These are phyloP conservation scores for Coturnix japonica DNA, from an alignment of 2,113 vertebrate species.

Conservation along the genomic window DNA sequence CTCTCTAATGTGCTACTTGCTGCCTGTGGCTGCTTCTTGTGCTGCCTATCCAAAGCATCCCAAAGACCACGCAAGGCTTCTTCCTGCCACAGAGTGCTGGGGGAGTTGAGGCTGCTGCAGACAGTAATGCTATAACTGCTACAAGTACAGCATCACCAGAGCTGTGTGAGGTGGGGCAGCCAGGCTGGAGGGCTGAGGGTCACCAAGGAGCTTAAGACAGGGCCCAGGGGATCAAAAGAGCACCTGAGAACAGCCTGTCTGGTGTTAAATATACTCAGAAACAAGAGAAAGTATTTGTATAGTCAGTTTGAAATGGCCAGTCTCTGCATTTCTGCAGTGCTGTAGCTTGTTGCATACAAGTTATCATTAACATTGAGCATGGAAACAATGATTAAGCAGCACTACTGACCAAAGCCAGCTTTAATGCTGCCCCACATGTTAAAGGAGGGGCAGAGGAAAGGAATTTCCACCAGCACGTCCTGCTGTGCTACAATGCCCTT, in stretches of 20 bases:
- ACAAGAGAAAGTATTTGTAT: fast-evolving
- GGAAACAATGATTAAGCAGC: fast-evolving
- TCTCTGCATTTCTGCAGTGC: neutral
- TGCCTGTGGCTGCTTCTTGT: neutral
- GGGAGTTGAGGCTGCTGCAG: neutral
- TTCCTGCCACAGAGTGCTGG: fast-evolving
- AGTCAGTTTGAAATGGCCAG: neutral
- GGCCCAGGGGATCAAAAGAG: neutral
- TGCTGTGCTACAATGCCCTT: neutral
- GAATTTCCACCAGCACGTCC: neutral
- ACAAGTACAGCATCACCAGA: neutral
- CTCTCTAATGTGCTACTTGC: neutral
- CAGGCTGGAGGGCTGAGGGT: neutral
- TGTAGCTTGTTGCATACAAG: fast-evolving
- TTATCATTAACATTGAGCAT: fast-evolving
- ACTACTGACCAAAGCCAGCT: neutral
- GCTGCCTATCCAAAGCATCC: fast-evolving
- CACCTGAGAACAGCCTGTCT: neutral
- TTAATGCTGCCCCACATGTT: neutral
- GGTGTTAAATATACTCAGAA: neutral
- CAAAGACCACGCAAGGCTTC: neutral
- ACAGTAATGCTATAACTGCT: neutral
- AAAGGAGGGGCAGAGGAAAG: neutral
- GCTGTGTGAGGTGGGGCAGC: fast-evolving
- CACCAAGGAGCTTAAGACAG: neutral